Conservation (phyloP, 2,113 vertebrate species). For the Pipa parva region DNA sequence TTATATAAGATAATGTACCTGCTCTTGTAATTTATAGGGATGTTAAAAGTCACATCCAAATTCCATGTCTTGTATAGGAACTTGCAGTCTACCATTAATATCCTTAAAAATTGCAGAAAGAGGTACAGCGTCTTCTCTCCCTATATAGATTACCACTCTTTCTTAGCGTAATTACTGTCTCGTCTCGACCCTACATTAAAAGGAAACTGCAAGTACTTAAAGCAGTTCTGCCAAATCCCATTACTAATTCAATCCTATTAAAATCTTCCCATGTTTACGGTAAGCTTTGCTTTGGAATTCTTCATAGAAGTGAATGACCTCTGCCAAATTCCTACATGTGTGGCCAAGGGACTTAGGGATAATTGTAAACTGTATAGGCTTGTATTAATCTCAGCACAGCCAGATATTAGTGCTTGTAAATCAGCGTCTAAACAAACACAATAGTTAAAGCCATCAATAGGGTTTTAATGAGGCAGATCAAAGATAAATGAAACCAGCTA, state of each 20-base stretch:
- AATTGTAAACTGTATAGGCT: conserved; percentile 76
- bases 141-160: too few relatives aligned
- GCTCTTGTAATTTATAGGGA: too few relatives aligned
- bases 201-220: conserved; percentile 57
- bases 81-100: too few relatives aligned
- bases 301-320: conserved; percentile 69
- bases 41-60: too few relatives aligned
- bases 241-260: conserved; percentile 85
- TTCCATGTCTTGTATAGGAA: too few relatives aligned
- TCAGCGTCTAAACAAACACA: conserved; percentile 81
- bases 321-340: conserved; percentile 75
- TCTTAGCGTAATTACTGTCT: conserved; percentile 38
- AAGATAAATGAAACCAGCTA: conserved; percentile 82
- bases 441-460: conserved; percentile 82
- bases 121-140: too few relatives aligned
- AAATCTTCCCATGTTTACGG: conserved; percentile 80
- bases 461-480: conserved; percentile 86
- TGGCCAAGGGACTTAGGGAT: conserved; percentile 75
- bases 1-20: too few relatives aligned
- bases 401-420: conserved; percentile 83
- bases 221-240: conserved; percentile 76
- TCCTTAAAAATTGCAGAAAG: too few relatives aligned
- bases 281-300: conserved; percentile 79
- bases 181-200: conserved; percentile 37
- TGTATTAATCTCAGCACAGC: conserved; percentile 77